Conservation (phyloP, 2,113 vertebrate genomes). For the Aspiorhynchus laticeps region DNA sequence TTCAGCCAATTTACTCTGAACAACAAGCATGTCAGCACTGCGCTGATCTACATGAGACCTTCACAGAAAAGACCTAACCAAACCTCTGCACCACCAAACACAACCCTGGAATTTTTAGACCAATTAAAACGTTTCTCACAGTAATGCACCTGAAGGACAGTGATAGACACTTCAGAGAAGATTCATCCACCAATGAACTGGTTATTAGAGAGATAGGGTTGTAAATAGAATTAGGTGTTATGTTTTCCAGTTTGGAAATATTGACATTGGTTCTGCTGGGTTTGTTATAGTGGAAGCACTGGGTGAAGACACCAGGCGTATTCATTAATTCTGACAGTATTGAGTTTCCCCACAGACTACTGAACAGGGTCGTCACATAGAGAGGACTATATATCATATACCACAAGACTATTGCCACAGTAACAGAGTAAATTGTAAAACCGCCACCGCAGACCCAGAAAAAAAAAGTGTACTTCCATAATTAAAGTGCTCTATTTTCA, state of each 20-base stretch:
- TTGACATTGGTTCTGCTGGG: conserved; percentile 43
- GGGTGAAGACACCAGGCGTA: neutral
- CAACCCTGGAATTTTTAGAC: conserved; percentile 45
- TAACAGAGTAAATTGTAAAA: neutral
- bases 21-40: neutral
- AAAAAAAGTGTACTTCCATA: too few species aligned
- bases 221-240: conserved; percentile 16
- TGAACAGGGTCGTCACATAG: neutral
- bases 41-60: neutral
- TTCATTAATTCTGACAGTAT: conserved; percentile 38
- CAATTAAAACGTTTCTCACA: conserved; percentile 53
- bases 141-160: conserved; percentile 41
- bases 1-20: conserved; percentile 16
- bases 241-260: conserved; percentile 39
- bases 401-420: neutral
- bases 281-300: conserved; percentile 42
- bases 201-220: conserved; percentile 25
- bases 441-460: neutral
- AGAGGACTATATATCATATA: conserved; percentile 1
- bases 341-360: conserved; percentile 15
- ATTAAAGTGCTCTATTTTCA: too few species aligned
- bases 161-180: conserved; percentile 24
- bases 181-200: neutral
- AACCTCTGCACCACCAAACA: neutral
- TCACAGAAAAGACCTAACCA: neutral